These are phyloP conservation scores for Drosophila equinoxialis DNA, from an alignment of 1,140 invertebrate genomes.

Conservation along the genomic window DNA sequence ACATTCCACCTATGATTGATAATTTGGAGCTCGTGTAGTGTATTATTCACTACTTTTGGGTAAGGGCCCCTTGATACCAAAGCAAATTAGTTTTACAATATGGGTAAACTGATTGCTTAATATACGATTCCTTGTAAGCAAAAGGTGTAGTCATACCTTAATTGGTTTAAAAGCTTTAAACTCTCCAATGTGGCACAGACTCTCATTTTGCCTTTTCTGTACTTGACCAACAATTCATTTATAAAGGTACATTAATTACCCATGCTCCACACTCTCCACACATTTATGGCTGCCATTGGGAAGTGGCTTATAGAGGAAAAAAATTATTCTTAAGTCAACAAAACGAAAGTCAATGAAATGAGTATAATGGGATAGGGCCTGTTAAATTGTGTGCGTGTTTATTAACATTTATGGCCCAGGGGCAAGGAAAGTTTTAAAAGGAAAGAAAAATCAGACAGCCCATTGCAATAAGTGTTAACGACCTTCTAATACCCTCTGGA, in stretches of 20 bases:
- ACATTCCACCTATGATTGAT: too few species aligned
- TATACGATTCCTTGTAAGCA: too few species aligned
- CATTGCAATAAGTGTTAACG: too few species aligned
- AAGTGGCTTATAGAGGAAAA: slow-evolving; percentile 5
- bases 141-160: too few species aligned
- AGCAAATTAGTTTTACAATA: neutral
- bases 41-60: neutral
- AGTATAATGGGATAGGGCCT: slow-evolving; percentile 14
- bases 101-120: neutral
- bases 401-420: slow-evolving; percentile 46
- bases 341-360: neutral
- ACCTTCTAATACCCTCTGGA: too few species aligned
- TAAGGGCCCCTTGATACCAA: neutral
- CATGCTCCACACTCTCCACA: neutral
- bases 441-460: neutral
- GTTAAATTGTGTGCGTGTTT: slow-evolving; percentile 33
- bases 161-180: neutral
- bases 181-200: neutral
- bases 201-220: neutral
- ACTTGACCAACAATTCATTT: slow-evolving; percentile 7
- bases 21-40: too few species aligned
- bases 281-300: slow-evolving; percentile 9
- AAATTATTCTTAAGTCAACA: neutral
- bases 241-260: slow-evolving; percentile 6
- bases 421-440: slow-evolving; percentile 20